A percentile compares a stretch with the other conserved stretches of the same genome.
Evolutionary conservation across 2,113 vertebrate species (phyloP).

Genomic region (Geococcyx californianus): DNA sequence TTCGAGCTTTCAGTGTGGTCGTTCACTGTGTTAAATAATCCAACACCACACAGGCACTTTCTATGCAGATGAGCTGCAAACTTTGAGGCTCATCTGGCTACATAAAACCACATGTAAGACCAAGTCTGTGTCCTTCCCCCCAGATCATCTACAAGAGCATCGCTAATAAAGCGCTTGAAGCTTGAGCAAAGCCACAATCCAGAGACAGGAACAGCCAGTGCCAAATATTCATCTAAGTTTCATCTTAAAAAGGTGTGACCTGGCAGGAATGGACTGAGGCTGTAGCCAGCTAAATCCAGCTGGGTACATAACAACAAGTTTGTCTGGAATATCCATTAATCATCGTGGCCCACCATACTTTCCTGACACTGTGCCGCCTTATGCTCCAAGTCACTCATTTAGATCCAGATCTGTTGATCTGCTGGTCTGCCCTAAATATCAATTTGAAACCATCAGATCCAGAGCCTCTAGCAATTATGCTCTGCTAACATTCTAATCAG

Average conservation of each 20-base stretch:
- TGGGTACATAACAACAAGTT: neutral
- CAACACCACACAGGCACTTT: neutral
- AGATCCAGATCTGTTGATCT: neutral
- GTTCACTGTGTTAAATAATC: neutral
- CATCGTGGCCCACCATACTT: neutral
- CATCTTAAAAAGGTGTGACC: neutral
- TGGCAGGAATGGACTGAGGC: neutral
- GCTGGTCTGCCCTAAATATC: conserved; percentile 5
- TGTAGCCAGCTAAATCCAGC: neutral
- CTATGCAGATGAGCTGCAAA: neutral
- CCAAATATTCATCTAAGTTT: neutral
- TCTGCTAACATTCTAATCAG: neutral
- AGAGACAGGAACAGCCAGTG: neutral
- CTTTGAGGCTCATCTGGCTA: neutral
- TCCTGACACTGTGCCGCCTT: conserved; percentile 8
- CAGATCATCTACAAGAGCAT: neutral
- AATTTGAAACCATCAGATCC: conserved; percentile 13
- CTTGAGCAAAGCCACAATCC: neutral
- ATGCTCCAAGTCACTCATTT: conserved; percentile 16
- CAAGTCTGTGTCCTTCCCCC: neutral
- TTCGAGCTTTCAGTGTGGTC: too few species aligned
- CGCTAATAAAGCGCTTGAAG: neutral
- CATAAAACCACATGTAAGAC: neutral
- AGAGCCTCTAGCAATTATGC: neutral
- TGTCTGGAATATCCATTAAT: neutral